phyloP scores from a whole-genome alignment of 2,888 invertebrate species.

The Andrena trimmerana region DNA sequence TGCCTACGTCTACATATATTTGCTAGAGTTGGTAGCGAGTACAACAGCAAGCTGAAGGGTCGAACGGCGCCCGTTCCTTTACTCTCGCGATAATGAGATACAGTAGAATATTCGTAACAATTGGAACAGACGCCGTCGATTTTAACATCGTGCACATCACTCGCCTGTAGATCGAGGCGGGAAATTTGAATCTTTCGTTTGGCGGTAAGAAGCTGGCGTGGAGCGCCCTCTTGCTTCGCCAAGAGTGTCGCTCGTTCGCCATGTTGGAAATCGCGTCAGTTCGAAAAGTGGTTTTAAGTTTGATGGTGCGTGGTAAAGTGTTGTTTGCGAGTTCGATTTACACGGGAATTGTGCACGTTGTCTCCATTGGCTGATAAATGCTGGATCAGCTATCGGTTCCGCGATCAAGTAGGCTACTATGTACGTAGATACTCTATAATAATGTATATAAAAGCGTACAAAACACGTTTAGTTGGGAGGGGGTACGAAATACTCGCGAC shows the following conservation, averaged over 20 bases:
- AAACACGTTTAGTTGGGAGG: slow-evolving; percentile 46
- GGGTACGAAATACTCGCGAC: slow-evolving; percentile 35
- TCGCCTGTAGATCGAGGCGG: slow-evolving; percentile 2
- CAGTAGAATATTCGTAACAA: slow-evolving; percentile 11
- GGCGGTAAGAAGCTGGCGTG: background rate
- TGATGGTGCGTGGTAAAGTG: background rate
- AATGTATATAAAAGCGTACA: slow-evolving; percentile 64
- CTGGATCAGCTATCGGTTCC: slow-evolving; percentile 40
- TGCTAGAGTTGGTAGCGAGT: slow-evolving; percentile 53
- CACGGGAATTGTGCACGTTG: slow-evolving; percentile 28
- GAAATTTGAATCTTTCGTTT: background rate
- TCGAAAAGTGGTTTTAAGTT: background rate
- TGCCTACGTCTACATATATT: slow-evolving; percentile 53
- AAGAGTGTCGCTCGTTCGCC: background rate
- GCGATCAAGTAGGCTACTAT: slow-evolving; percentile 45
- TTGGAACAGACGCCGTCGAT: slow-evolving; percentile 9
- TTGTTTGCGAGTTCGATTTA: slow-evolving; percentile 16
- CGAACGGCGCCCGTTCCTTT: background rate
- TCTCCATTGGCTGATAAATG: slow-evolving; percentile 35
- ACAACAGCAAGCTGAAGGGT: slow-evolving; percentile 50
- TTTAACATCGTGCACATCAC: slow-evolving; percentile 1
- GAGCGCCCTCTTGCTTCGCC: background rate
- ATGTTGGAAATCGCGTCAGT: background rate
- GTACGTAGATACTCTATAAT: slow-evolving; percentile 46
- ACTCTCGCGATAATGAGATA: slow-evolving; percentile 12